Base-by-base conservation (phyloP, 2,797 vertebrate species). In the Garrulus glandarius region DNA sequence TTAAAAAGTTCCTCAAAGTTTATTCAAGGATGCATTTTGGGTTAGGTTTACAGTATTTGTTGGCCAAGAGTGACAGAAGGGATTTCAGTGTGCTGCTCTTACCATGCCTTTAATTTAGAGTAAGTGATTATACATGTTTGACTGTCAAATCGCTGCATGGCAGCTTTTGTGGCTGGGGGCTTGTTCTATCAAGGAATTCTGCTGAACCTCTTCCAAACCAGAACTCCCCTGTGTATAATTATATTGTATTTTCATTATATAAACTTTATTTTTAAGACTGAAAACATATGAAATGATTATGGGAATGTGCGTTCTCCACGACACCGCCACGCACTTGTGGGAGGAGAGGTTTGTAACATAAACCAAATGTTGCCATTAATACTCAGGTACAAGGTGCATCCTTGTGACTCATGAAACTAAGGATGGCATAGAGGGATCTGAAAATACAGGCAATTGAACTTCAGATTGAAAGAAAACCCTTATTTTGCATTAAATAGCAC, bases 141-240 rank as follows among this genome's bases (percentile, higher is more conserved):
- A 85, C 92, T 80, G 76, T 90, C 85, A 95, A 93, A 92, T 93
- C 88, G 80, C 78, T 72, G 78, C 90, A 77, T 93, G 93, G 93
- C 61, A 96, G 95, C 87, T 95, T 89, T 97, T 97, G 97, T 96
- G 96, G 97, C 41, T 27, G 50, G 76, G 89, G 93, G 37, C 92
- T 95, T 89, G 94, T 97, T 97, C 97, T 97, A 96, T 97, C 97
- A 95, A 93, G 97, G 94, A 95, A 96, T 95, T 89, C 87, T 94
- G 85, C 95, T 96, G 95, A 96, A 93, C 60, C 74, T 60, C 90
- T 95, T 97, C 95, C 97, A 98, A 97, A 96, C 96, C 96, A 97
- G 93, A 92, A 78, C 65, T 96, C 95, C 92, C 93, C 95, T 95
- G 94, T 80, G 85, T 87, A 84, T 96, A 96, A 97, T 97, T 97